A percentile compares a stretch with the other conserved stretches of the same genome.
Conservation (phyloP, 2,888 invertebrate species). For the Gastrophysa polygoni region DNA sequence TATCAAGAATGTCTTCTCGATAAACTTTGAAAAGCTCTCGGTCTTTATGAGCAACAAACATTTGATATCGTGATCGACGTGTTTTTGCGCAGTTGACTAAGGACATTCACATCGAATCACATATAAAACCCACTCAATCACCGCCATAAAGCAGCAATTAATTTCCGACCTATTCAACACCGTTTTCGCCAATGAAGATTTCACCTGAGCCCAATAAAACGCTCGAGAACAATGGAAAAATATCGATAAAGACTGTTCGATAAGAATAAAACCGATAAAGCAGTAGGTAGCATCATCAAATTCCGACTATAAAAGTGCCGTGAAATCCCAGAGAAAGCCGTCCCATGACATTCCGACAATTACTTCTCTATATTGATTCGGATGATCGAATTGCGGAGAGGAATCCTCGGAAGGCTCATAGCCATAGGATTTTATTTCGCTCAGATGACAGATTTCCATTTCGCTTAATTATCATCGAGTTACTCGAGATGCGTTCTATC, state of each 20-base stretch:
- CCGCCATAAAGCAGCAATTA: not conserved
- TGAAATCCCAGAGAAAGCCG: constrained; percentile 2
- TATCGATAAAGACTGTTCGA: constrained; percentile 15
- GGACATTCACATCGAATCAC: not conserved
- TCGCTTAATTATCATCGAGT: constrained; percentile 28
- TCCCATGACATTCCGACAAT: not conserved
- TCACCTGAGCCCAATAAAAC: not conserved
- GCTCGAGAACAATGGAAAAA: not conserved
- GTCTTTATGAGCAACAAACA: too few species aligned
- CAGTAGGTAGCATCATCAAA: constrained; percentile 8
- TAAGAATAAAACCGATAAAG: constrained; percentile 9
- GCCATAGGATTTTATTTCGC: constrained; percentile 27
- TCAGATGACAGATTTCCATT: constrained; percentile 27
- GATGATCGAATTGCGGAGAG: not conserved
- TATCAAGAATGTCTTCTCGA: too few species aligned
- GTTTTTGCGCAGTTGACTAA: too few species aligned
- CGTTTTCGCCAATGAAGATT: not conserved
- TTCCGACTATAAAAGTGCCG: constrained; percentile 10
- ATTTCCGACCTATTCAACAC: not conserved
- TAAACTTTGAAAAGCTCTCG: too few species aligned
- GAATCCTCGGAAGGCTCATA: constrained; percentile 14
- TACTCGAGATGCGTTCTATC: constrained; percentile 29
- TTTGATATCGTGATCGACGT: too few species aligned
- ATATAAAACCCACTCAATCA: not conserved
- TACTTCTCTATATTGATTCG: not conserved